These are phyloP conservation scores for Tridacna gigas DNA, from an alignment of 2,888 invertebrate genomes.

Conservation along the genomic window DNA sequence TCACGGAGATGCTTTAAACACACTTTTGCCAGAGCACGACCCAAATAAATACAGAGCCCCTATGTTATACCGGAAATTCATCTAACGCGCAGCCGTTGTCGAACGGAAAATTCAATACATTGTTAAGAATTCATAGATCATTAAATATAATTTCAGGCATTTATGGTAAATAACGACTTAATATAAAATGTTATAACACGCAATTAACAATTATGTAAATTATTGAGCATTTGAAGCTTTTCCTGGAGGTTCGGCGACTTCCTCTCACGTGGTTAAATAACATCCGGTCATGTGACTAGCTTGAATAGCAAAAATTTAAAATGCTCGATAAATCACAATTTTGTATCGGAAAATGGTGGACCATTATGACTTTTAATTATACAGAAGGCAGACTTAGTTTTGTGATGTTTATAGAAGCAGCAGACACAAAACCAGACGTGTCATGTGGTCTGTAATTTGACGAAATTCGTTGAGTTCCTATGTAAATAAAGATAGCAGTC, in stretches of 20 bases:
- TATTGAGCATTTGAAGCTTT: conserved; percentile 40
- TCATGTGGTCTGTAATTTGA: not conserved
- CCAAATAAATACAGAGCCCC: not conserved
- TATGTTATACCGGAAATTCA: conserved; percentile 15
- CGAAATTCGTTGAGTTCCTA: not conserved
- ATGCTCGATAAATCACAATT: not conserved
- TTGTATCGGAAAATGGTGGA: not conserved
- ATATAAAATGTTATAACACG: conserved; percentile 15
- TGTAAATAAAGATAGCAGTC: no score
- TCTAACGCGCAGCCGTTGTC: conserved; percentile 21
- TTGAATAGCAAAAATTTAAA: not conserved
- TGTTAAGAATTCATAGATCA: conserved; percentile 10
- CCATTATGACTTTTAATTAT: not conserved
- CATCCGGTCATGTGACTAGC: conserved; percentile 9
- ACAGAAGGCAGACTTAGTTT: not conserved
- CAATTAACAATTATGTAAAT: conserved; percentile 30
- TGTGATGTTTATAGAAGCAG: not conserved
- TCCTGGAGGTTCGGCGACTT: conserved; percentile 28
- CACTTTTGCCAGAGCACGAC: no score
- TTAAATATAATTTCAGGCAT: conserved; percentile 8
- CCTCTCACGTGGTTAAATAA: conserved; percentile 32
- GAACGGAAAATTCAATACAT: conserved; percentile 7
- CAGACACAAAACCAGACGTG: not conserved
- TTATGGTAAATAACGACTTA: conserved; percentile 15
- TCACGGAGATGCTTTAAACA: no score